These are phyloP conservation scores for Etheostoma spectabile DNA, from an alignment of 2,113 vertebrate species.

Conservation along the genomic window DNA sequence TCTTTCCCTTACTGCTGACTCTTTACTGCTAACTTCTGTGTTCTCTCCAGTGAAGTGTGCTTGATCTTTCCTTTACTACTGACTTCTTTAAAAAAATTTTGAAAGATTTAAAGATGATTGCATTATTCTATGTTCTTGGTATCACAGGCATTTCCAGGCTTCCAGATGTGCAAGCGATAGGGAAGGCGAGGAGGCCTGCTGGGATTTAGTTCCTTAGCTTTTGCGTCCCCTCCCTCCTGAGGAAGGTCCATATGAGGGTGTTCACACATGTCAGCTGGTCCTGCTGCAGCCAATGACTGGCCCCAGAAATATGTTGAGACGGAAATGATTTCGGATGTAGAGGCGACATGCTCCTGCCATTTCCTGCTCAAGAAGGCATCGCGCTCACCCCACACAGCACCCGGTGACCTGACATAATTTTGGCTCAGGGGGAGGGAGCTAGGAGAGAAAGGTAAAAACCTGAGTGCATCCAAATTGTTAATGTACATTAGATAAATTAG, in stretches of 20 bases:
- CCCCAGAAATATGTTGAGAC: constrained; percentile 95
- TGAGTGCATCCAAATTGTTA: not conserved
- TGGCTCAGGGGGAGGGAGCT: constrained; percentile 93
- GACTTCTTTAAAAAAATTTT: constrained; percentile 63
- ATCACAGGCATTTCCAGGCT: constrained; percentile 77
- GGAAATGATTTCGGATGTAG: constrained; percentile 95
- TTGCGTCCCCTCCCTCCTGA: constrained; percentile 92
- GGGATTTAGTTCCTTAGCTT: constrained; percentile 84
- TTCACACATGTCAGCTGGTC: constrained; percentile 98
- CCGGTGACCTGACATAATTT: constrained; percentile 90
- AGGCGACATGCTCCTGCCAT: constrained; percentile 95
- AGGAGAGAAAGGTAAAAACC: constrained; percentile 14
- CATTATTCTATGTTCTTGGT: constrained; percentile 73
- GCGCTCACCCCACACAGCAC: constrained; percentile 95
- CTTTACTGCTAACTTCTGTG: no score
- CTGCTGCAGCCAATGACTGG: constrained; percentile 98
- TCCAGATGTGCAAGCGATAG: constrained; percentile 41
- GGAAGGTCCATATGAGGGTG: constrained; percentile 98
- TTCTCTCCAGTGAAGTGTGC: constrained; percentile 73
- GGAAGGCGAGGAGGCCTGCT: constrained; percentile 5
- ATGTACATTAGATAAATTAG: not conserved
- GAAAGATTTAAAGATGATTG: constrained; percentile 76
- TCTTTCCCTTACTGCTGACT: constrained; percentile 47
- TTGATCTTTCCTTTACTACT: constrained; percentile 57
- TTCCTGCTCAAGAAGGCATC: constrained; percentile 94